phyloP scores from a whole-genome alignment of 1,140 invertebrate genomes.

The Scaptomyza montana region DNA sequence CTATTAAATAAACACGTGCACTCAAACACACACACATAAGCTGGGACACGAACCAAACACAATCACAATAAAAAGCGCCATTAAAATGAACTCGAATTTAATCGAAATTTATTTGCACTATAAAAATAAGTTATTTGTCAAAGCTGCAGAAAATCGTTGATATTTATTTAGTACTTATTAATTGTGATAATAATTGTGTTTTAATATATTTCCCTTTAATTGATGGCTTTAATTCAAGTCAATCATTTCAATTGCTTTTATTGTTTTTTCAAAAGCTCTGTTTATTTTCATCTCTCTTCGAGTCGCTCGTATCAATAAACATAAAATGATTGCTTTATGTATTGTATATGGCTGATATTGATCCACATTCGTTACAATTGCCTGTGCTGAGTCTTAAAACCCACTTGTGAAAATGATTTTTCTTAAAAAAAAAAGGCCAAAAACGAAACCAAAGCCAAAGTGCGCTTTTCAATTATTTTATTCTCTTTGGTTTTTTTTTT shows the following conservation, averaged over 20 bases:
- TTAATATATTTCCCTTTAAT: neutral
- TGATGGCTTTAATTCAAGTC: no score
- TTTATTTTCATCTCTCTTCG: neutral
- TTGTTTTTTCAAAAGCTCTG: no score
- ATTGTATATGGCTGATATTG: neutral
- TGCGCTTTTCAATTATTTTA: conserved; percentile 69
- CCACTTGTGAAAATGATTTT: conserved; percentile 5
- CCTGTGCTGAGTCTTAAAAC: conserved; percentile 5
- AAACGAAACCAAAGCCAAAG: conserved; percentile 46
- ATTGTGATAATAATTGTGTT: no score
- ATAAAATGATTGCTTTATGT: neutral
- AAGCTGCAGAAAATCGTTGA: neutral
- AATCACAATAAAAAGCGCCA: conserved; percentile 48
- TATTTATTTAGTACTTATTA: no score
- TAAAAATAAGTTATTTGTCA: neutral
- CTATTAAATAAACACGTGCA: conserved; percentile 62
- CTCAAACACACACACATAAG: neutral
- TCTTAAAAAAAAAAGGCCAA: conserved; percentile 14
- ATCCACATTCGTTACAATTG: conserved; percentile 7
- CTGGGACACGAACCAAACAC: conserved; percentile 59
- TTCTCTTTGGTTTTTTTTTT: neutral
- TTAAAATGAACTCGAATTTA: neutral
- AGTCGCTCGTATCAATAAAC: neutral
- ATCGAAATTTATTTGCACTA: conserved; percentile 4
- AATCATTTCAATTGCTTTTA: no score